phyloP scores from a whole-genome alignment of 1,140 invertebrate genomes.

The Aradophagus sp. region DNA sequence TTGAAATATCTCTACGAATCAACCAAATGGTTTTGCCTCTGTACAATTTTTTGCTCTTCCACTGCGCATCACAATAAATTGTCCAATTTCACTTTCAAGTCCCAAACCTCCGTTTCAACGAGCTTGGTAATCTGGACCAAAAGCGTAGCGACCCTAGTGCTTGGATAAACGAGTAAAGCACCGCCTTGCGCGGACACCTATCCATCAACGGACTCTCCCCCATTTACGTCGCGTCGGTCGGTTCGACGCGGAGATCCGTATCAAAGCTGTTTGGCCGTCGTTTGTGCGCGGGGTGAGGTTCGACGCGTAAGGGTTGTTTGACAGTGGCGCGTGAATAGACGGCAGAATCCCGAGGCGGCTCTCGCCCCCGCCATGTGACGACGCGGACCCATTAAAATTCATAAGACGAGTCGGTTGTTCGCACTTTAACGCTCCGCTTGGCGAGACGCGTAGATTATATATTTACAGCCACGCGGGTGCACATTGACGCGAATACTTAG shows the following conservation, averaged over 20 bases:
- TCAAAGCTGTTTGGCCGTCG: slow-evolving; percentile 16
- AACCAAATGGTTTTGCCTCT: too few relatives aligned
- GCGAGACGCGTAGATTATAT: slow-evolving; percentile 57
- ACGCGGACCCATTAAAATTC: slow-evolving; percentile 69
- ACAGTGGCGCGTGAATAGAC: slow-evolving; percentile 39
- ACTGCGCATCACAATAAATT: too few relatives aligned
- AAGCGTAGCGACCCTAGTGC: too few relatives aligned
- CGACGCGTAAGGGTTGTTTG: slow-evolving; percentile 48
- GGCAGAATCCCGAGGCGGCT: slow-evolving; percentile 53
- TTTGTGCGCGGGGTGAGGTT: slow-evolving; percentile 1
- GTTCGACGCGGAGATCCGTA: slow-evolving; percentile 36
- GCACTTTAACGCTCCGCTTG: slow-evolving; percentile 60
- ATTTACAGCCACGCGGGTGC: slow-evolving; percentile 59
- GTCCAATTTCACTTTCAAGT: too few relatives aligned
- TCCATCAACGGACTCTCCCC: too few relatives aligned
- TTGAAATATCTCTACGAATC: too few relatives aligned
- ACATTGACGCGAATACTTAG: slow-evolving; percentile 17
- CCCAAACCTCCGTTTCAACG: too few relatives aligned
- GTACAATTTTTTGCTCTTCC: too few relatives aligned
- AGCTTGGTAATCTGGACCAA: too few relatives aligned
- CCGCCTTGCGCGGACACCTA: too few relatives aligned
- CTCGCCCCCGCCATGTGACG: slow-evolving; percentile 64
- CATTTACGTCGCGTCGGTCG: slow-evolving; percentile 19
- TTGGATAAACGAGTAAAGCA: too few relatives aligned
- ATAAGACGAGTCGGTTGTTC: slow-evolving; percentile 66